Conservation (phyloP, 2,888 invertebrate species). For the Pecten maximus region DNA sequence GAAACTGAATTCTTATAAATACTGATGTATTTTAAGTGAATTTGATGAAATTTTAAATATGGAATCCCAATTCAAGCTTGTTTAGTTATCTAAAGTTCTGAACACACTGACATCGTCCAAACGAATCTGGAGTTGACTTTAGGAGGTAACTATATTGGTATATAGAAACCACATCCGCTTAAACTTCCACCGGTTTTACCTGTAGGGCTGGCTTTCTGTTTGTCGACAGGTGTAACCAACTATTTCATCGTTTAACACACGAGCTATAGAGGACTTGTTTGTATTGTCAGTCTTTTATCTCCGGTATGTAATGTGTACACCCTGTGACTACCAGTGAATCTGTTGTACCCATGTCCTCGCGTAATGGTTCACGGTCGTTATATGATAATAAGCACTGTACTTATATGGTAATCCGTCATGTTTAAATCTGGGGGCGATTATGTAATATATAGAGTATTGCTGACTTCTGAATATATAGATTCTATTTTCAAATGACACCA, state of each 20-base stretch:
- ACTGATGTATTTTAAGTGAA: too few species aligned
- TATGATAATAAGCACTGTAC: too few species aligned
- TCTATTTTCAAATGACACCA: too few species aligned
- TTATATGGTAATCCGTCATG: too few species aligned
- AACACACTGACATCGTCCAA: too few species aligned
- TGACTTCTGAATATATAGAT: too few species aligned
- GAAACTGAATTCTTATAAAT: too few species aligned
- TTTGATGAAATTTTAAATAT: too few species aligned
- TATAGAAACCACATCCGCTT: not conserved
- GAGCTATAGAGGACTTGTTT: not conserved
- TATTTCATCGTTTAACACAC: not conserved
- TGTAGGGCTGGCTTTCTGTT: not conserved
- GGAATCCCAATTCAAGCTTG: too few species aligned
- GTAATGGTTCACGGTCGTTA: not conserved
- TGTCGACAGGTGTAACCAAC: slow-evolving; percentile 22
- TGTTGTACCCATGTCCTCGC: not conserved
- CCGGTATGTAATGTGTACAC: not conserved
- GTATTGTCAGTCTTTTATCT: not conserved
- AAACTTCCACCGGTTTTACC: slow-evolving; percentile 19
- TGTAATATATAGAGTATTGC: too few species aligned
- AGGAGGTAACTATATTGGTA: not conserved
- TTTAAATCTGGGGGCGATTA: too few species aligned
- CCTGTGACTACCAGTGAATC: not conserved
- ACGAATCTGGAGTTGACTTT: not conserved
- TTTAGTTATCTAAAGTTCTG: not conserved